A percentile compares a stretch with the other conserved stretches of the same genome.
These are phyloP conservation scores for Charina bottae DNA, from an alignment of 2,113 vertebrate genomes.

Conservation along the genomic window DNA sequence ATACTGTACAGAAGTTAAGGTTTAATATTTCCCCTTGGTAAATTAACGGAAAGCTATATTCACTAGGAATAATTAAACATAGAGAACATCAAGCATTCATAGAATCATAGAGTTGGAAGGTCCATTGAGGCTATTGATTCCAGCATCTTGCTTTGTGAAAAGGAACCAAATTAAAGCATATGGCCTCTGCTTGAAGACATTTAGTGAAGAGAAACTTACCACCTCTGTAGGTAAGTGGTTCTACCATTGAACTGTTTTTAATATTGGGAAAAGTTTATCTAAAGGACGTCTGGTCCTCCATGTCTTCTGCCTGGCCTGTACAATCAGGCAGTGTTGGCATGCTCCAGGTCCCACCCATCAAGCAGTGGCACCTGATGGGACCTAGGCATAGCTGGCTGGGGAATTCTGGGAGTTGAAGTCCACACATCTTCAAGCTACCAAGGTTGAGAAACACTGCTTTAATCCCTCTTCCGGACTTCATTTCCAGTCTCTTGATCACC, in stretches of 20 bases:
- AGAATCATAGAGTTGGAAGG: not conserved
- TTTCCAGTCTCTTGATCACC: not conserved
- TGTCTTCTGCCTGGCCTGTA: not conserved
- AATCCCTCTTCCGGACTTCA: not conserved
- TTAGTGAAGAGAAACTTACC: not conserved
- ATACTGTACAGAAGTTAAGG: not conserved
- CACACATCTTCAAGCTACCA: not conserved
- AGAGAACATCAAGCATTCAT: not conserved
- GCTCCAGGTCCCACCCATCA: not conserved
- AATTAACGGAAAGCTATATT: not conserved
- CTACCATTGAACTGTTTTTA: not conserved
- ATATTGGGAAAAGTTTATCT: not conserved
- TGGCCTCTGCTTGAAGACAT: not conserved
- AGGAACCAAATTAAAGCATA: not conserved
- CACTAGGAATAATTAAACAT: not conserved
- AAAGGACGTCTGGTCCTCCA: not conserved
- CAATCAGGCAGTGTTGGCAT: not conserved
- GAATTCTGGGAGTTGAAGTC: not conserved
- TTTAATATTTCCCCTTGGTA: not conserved
- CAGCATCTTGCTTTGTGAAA: not conserved
- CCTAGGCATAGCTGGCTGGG: not conserved
- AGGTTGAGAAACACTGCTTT: not conserved
- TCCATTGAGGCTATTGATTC: not conserved
- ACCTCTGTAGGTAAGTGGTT: not conserved
- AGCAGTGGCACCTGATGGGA: not conserved